Base-by-base conservation (phyloP, 2,797 vertebrate genomes). In the Anguilla megastoma region DNA sequence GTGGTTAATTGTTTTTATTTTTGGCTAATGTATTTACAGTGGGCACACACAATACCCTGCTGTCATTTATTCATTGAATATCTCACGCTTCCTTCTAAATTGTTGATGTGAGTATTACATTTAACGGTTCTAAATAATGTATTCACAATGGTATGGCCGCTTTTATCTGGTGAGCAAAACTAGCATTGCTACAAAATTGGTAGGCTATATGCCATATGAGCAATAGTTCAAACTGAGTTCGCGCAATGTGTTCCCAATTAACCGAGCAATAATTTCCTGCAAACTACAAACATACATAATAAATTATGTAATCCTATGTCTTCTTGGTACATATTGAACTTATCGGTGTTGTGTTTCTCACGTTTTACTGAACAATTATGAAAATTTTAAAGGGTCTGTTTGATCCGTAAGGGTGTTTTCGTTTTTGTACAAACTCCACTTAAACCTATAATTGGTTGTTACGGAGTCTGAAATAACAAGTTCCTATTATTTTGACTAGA, bases 221-320 rank as follows among this genome's bases (percentile, higher is more conserved):
- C 92, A 92, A 89, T 91, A 91, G 91, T 95, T 94, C 90, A 93
- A 92, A 93, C 92, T 92, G 90, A 93, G 93, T 93, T 92, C 85
- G 89, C 93, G 92, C 91, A 87, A 94, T 94, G 93, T 95, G 94
- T 94, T 94, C 88, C 93, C 93, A 95, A 95, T 94, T 94, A 95
- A 94, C 88, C 90, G 94, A 92, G 89, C 90, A 89, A 91, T 90
- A 90, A 84, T 33, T 86, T 74, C 27, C 50, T 84, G 88, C 52
- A 79, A 89, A 92, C 92, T 33, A 92, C 88, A 92, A 83, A 90
- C 71, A 88, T 90, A 85, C 12, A 41, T 85, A 63, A 85, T 63
- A 82, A 36, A 89, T 86, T 71, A 63, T 74, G 89, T 87, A 79
- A 71, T 45, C 18, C 2, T 45, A 24, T 89, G 84, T 91, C 84